Evolutionary conservation across 1,140 invertebrate genomes (phyloP).

Genomic region (Coelopa frigida): DNA sequence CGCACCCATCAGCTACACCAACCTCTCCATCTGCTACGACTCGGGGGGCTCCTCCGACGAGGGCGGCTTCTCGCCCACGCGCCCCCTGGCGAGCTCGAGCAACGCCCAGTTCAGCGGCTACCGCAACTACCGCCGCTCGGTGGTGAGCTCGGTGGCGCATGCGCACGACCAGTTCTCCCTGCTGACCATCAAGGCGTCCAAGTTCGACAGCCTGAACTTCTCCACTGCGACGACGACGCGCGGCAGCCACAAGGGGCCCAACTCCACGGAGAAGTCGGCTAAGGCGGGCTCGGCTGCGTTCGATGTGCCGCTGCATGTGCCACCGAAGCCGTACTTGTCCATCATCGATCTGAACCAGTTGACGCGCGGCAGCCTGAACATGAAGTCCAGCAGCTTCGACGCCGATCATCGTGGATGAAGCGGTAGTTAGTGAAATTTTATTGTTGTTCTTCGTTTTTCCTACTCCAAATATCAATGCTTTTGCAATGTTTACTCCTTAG

Average conservation of each 20-base stretch:
- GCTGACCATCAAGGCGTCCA: constrained; percentile 40
- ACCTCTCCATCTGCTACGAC: constrained; percentile 52
- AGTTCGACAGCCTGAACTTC: constrained; percentile 25
- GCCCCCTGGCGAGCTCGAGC: constrained; percentile 32
- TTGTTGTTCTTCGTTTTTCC: too few relatives aligned
- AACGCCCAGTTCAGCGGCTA: constrained; percentile 38
- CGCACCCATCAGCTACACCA: constrained; percentile 53
- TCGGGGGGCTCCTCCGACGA: constrained; percentile 48
- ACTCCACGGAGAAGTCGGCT: constrained; percentile 7
- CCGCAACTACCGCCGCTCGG: constrained; percentile 29
- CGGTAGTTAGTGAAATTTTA: too few relatives aligned
- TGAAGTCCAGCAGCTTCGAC: constrained; percentile 32
- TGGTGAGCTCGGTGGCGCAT: constrained; percentile 19
- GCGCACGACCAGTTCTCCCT: constrained; percentile 33
- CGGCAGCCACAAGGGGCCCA: background rate
- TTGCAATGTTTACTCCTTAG: too few relatives aligned
- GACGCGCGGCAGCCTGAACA: constrained; percentile 52
- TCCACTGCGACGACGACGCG: background rate
- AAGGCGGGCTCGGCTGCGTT: constrained; percentile 8
- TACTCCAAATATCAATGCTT: too few relatives aligned
- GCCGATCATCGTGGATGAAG: too few relatives aligned
- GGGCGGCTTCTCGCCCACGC: constrained; percentile 32
- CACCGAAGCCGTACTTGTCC: constrained; percentile 54
- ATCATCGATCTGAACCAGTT: constrained; percentile 68
- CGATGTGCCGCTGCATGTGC: constrained; percentile 37